Conservation (phyloP, 2,797 vertebrate genomes). For the Sebastes glaucus region DNA sequence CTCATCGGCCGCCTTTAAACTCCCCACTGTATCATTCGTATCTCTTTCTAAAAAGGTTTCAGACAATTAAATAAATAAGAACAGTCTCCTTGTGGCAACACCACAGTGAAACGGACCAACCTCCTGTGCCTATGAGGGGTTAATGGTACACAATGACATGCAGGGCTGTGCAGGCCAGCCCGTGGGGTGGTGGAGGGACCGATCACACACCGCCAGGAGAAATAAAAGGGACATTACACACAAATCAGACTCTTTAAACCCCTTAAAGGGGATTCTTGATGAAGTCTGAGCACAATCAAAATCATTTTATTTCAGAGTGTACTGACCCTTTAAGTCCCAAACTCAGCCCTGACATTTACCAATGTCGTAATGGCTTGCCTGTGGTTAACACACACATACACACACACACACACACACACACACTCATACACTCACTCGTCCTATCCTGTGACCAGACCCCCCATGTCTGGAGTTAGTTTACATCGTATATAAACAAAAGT, state of each 20-base stretch:
- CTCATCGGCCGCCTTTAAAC: slow-evolving; percentile 37
- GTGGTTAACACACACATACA: slow-evolving; percentile 21
- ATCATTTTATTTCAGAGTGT: slow-evolving; percentile 21
- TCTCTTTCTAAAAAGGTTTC: background rate
- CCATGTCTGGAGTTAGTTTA: slow-evolving; percentile 67
- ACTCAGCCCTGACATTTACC: slow-evolving; percentile 54
- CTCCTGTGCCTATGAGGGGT: slow-evolving; percentile 24
- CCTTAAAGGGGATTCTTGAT: background rate
- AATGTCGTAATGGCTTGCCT: slow-evolving; percentile 44
- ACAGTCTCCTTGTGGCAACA: slow-evolving; percentile 14
- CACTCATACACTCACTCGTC: slow-evolving; percentile 18
- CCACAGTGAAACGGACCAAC: slow-evolving; percentile 37
- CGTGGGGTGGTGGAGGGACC: slow-evolving; percentile 17
- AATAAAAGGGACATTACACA: slow-evolving; percentile 48
- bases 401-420: slow-evolving; percentile 13
- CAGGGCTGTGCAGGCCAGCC: slow-evolving; percentile 39
- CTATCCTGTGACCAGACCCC: slow-evolving; percentile 55
- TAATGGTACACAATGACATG: slow-evolving; percentile 58
- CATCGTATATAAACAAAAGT: slow-evolving; percentile 79
- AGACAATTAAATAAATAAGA: slow-evolving; percentile 43
- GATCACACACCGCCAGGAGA: slow-evolving; percentile 29
- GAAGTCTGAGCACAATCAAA: slow-evolving; percentile 46
- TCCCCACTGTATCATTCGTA: background rate
- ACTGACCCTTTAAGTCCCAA: slow-evolving; percentile 50
- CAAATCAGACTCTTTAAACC: slow-evolving; percentile 27